A percentile compares a stretch with the other conserved stretches of the same genome.
These are phyloP conservation scores for cattle (Bos taurus) DNA, from an alignment of 2,113 vertebrate genomes.

Conservation along the genomic window DNA sequence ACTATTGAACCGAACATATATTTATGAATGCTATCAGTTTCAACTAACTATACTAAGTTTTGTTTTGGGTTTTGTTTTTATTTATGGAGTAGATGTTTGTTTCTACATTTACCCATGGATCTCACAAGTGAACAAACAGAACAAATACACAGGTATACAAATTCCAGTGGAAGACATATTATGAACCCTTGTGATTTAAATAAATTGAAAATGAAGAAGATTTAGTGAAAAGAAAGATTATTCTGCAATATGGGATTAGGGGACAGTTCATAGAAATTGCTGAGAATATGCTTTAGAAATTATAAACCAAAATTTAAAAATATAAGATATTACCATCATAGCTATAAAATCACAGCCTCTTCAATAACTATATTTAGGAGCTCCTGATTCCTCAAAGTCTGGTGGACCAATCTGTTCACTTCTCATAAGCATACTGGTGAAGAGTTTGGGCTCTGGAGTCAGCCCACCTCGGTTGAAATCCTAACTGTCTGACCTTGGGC, in stretches of 20 bases:
- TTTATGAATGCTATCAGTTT: not conserved
- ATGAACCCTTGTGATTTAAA: not conserved
- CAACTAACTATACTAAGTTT: not conserved
- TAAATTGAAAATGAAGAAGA: not conserved
- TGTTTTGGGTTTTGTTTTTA: not conserved
- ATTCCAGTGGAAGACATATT: not conserved
- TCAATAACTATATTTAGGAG: not conserved
- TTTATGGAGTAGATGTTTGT: not conserved
- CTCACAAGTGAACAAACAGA: not conserved
- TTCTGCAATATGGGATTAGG: not conserved
- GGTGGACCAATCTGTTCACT: not conserved
- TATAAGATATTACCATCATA: not conserved
- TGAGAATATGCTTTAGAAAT: constrained; percentile 6
- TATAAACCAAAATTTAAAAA: not conserved
- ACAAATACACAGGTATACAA: not conserved
- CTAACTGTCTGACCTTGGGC: not conserved
- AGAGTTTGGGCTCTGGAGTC: not conserved
- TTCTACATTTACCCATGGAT: not conserved
- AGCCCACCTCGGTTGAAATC: not conserved
- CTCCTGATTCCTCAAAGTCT: not conserved
- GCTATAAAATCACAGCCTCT: not conserved
- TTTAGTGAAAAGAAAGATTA: not conserved
- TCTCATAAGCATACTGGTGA: not conserved
- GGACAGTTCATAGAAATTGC: not conserved
- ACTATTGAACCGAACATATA: not conserved